Percentiles rank a stretch among this genome's conserved stretches.
These are phyloP conservation scores for Acleris sparsana DNA, from an alignment of 2,888 invertebrate species.

Conservation along the genomic window DNA sequence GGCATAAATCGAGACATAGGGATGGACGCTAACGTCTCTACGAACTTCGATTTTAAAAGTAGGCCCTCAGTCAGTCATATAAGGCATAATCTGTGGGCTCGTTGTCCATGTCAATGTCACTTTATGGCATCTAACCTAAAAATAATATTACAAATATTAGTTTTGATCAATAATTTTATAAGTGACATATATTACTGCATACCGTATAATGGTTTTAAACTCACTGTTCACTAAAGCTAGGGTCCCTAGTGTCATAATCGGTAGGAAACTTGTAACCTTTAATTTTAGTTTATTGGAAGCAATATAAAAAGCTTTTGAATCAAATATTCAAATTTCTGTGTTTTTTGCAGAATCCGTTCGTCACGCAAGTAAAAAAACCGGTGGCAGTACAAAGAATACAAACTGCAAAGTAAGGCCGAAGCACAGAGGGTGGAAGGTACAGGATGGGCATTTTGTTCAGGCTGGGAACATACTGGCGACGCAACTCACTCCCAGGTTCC, in stretches of 20 bases:
- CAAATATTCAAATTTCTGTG: neutral
- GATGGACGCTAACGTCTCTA: too few relatives aligned
- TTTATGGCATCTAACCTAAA: too few relatives aligned
- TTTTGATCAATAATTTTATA: too few relatives aligned
- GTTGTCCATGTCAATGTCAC: too few relatives aligned
- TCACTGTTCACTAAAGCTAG: constrained; percentile 22
- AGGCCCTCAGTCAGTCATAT: too few relatives aligned
- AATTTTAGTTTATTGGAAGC: constrained; percentile 7
- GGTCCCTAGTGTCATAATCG: constrained; percentile 7
- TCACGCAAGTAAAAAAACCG: constrained; percentile 89
- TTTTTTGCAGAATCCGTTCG: constrained; percentile 71
- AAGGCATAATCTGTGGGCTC: too few relatives aligned
- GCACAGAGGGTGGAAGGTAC: constrained; percentile 90
- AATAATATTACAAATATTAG: too few relatives aligned
- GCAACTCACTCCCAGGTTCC: constrained; percentile 88
- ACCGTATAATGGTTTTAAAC: constrained; percentile 21
- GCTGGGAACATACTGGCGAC: constrained; percentile 87
- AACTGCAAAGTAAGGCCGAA: constrained; percentile 88
- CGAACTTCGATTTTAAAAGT: too few relatives aligned
- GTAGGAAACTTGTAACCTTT: constrained; percentile 3
- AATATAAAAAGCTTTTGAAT: too few relatives aligned
- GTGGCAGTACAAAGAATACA: constrained; percentile 88
- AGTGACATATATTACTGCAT: too few relatives aligned
- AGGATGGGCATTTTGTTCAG: constrained; percentile 87
- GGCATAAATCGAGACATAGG: too few relatives aligned